Evolutionary conservation across 2,797 vertebrate species (phyloP), one percentile per base, ranked within the genome.

Genomic region (Poeciliopsis turneri): DNA sequence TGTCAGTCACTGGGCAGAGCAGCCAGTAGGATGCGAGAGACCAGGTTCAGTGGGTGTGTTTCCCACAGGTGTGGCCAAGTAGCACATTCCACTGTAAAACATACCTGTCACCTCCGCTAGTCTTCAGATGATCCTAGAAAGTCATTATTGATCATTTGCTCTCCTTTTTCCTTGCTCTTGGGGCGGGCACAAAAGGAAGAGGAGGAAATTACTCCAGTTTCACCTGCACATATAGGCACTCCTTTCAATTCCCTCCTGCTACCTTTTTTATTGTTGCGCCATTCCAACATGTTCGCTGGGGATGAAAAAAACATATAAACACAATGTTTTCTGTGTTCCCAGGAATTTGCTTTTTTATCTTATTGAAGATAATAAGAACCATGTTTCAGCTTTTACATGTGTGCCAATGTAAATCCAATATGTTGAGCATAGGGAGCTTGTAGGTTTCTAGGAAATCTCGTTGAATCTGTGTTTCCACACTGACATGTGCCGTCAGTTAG

Each of bases 41-140:
- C 88, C 82, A 84, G 90, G 84, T 88, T 82, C 77, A 76, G 86
- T 77, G 83, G 91, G 92, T 82, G 90, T 93, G 92, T 90, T 88
- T 80, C 51, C 43, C 85, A 87, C 95, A 95, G 95, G 94, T 95
- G 92, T 95, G 93, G 89, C 86, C 86, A 84, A 89, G 92, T 90
- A 91, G 90, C 87, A 93, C 93, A 96, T 96, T 95, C 95, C 94
- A 90, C 87, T 92, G 90, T 85, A 87, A 76, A 76, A 89, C 88
- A 92, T 95, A 95, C 93, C 93, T 95, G 94, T 93, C 93, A 92
- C 90, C 87, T 94, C 84, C 77, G 86, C 86, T 87, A 87, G 91
- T 87, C 88, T 94, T 94, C 88, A 89, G 85, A 88, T 87, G 90
- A 85, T 89, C 86, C 89, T 87, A 79, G 88, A 94, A 83, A 90